Base-by-base conservation (phyloP, 2,113 vertebrate species). In the Diphyllodes magnificus region DNA sequence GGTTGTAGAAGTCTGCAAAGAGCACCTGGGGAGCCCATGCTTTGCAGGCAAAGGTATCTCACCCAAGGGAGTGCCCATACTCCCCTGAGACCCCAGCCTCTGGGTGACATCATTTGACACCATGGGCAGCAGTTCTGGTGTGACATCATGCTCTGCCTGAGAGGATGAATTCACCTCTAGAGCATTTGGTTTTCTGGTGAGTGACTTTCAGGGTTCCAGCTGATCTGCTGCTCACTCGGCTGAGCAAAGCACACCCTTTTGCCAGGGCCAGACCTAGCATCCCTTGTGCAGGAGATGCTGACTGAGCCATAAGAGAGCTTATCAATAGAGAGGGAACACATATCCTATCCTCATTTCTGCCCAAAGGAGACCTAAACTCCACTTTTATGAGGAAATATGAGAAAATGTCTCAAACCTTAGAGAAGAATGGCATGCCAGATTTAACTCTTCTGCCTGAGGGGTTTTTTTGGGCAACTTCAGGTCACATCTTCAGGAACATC, bases 71-170 rank as follows among this genome's bases (percentile, higher is more conserved):
- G 13, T 8, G 12, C 13, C 30, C 8, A 13, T 10, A 6, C 30
- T 78, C 9, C 50, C 7, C 27, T 7, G 11, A 59, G 47, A 63
- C 2, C 7, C 13, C 65, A 63, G 21, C 5, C 27, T 47, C 30
- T 51, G 35, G 12, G 27, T 56, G 53, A 23, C 9, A 8, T 30
- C 10, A 3, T 4, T 49, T 2, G 0, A n/a, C 2, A 5, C 17
- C 9, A 4, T 3, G 9, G 47, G 79, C 14, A 51, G 61, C 2
- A 4, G 31, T 8, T 64, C 57, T 44, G 30, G 5, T 57, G 39
- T 57, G 47, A 73, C 39, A 53, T 15, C 20, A 23, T 45, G 33
- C 47, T 78, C 47, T 54, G 47, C 50, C 20, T 0, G 0, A 57
- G 23, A 11, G 42, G 30, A 21, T 23, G 14, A 76, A 25, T 64